phyloP scores from a whole-genome alignment of 1,140 invertebrate genomes.

The Sogatella furcifera region DNA sequence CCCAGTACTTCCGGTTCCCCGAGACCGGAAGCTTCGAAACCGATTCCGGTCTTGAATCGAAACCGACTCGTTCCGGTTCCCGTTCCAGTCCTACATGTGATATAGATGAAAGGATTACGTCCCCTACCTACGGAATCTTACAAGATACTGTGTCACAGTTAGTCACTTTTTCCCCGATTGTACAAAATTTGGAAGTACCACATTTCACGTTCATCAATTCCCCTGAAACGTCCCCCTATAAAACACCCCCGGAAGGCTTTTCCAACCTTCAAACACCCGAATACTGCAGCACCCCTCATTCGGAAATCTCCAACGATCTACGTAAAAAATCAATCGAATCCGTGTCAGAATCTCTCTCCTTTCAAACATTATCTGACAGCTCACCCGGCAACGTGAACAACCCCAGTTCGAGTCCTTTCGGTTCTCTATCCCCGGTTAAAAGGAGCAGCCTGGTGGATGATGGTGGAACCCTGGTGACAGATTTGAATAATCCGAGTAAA shows the following conservation, averaged over 20 bases:
- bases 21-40: not conserved
- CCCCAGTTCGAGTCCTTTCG: not conserved
- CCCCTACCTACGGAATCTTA: constrained; percentile 9
- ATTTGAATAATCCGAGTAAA: constrained; percentile 7
- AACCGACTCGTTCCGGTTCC: not conserved
- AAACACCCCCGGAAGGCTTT: constrained; percentile 15
- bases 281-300: constrained; percentile 10
- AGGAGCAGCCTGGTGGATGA: not conserved
- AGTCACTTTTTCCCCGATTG: constrained; percentile 9
- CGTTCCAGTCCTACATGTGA: not conserved
- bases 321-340: constrained; percentile 10
- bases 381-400: constrained; percentile 9
- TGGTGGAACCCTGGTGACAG: not conserved
- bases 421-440: not conserved
- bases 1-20: constrained; percentile 8
- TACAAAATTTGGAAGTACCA: not conserved
- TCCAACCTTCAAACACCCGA: constrained; percentile 9
- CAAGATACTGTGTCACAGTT: constrained; percentile 17
- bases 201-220: not conserved
- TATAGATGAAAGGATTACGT: constrained; percentile 7
- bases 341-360: constrained; percentile 12
- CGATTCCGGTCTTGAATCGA: not conserved
- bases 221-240: constrained; percentile 11
- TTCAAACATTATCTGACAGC: constrained; percentile 17
- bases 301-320: not conserved